A percentile compares a stretch with the other conserved stretches of the same genome.
These are phyloP conservation scores for Danaus plexippus DNA, from an alignment of 1,140 invertebrate species.

Conservation along the genomic window DNA sequence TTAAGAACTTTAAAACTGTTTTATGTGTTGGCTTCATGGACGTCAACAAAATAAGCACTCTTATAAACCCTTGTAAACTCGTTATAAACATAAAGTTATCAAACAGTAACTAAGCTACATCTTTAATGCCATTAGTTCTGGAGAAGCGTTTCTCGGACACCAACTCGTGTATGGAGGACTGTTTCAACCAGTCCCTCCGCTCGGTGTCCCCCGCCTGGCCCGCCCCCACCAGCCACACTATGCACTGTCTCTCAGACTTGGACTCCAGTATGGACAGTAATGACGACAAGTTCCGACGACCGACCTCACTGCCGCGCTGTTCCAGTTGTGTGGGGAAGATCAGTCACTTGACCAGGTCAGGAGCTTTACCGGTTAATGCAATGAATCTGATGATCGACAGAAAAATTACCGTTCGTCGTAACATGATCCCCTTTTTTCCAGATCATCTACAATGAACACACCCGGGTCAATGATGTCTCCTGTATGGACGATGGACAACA, in stretches of 20 bases:
- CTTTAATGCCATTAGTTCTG: slow-evolving; percentile 30
- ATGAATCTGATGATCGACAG: neutral
- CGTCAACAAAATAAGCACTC: too few relatives aligned
- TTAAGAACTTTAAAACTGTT: too few relatives aligned
- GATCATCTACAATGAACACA: slow-evolving; percentile 73
- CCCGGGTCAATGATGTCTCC: slow-evolving; percentile 68
- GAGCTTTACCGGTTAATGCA: neutral
- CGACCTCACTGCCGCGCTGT: slow-evolving; percentile 76
- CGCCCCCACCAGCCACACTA: slow-evolving; percentile 50
- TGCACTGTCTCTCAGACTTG: slow-evolving; percentile 60
- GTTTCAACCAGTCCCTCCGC: slow-evolving; percentile 49
- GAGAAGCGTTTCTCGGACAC: slow-evolving; percentile 62
- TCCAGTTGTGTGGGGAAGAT: slow-evolving; percentile 84
- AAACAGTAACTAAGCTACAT: too few relatives aligned
- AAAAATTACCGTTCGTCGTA: neutral
- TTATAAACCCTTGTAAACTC: too few relatives aligned
- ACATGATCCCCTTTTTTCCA: slow-evolving; percentile 19
- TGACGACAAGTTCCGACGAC: slow-evolving; percentile 49
- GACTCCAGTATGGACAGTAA: slow-evolving; percentile 49
- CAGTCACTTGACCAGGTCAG: slow-evolving; percentile 73
- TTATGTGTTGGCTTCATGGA: too few relatives aligned
- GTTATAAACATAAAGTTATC: too few relatives aligned
- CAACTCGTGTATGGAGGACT: slow-evolving; percentile 54
- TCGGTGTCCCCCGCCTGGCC: slow-evolving; percentile 57
- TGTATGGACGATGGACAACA: slow-evolving; percentile 76